Evolutionary conservation across 2,888 invertebrate species (phyloP).

Genomic region (Archips xylosteana): DNA sequence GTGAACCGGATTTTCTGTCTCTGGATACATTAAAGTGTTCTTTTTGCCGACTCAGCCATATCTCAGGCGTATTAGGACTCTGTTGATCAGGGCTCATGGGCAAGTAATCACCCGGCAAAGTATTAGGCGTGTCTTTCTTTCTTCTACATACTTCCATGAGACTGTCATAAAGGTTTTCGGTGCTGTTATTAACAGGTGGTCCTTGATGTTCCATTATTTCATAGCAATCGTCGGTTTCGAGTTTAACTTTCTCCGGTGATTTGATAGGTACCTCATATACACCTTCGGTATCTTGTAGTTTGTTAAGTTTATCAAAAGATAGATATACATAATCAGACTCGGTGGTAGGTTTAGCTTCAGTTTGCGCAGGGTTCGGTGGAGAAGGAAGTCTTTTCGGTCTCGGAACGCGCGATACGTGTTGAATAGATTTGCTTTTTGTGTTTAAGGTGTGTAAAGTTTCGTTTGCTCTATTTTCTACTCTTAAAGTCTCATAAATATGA

Average conservation of each 20-base stretch:
- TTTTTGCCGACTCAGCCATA: conserved; percentile 90
- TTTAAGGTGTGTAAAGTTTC: conserved; percentile 63
- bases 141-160: conserved; percentile 74
- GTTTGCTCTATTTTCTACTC: conserved; percentile 70
- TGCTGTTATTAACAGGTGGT: conserved; percentile 51
- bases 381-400: conserved; percentile 71
- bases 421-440: conserved; percentile 69
- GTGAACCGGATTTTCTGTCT: conserved; percentile 90
- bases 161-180: conserved; percentile 75
- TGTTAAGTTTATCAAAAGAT: conserved; percentile 74
- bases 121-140: conserved; percentile 65
- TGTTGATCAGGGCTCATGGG: conserved; percentile 78
- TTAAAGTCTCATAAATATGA: conserved; percentile 87
- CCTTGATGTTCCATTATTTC: conserved; percentile 70
- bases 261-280: conserved; percentile 78
- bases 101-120: conserved; percentile 68
- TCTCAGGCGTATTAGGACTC: conserved; percentile 88
- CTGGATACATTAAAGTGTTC: conserved; percentile 88
- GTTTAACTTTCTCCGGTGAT: conserved; percentile 67
- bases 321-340: conserved; percentile 83
- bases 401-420: conserved; percentile 59
- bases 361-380: conserved; percentile 58
- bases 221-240: conserved; percentile 63
- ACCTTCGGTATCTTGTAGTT: conserved; percentile 64
- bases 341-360: conserved; percentile 54